phyloP scores from a whole-genome alignment of 2,888 invertebrate species.

The Pandemis heparana region DNA sequence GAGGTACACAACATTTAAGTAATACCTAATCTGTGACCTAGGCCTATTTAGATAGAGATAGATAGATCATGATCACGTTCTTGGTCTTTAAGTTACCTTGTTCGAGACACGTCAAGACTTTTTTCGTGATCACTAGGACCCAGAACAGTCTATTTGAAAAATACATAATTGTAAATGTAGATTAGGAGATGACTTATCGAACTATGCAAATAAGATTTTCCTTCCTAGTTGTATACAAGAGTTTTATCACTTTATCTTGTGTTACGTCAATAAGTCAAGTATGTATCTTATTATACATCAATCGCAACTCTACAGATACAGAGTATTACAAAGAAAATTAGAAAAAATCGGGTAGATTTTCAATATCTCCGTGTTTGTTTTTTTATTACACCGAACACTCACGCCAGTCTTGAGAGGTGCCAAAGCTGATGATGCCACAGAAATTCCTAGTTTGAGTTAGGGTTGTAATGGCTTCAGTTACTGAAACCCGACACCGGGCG shows the following conservation, averaged over 20 bases:
- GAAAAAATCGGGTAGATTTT: not conserved
- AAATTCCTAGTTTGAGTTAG: slow-evolving; percentile 43
- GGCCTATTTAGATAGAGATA: slow-evolving; percentile 16
- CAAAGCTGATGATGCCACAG: not conserved
- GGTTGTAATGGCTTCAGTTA: slow-evolving; percentile 61
- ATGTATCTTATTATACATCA: not conserved
- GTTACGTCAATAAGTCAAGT: slow-evolving; percentile 3
- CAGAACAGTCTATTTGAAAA: not conserved
- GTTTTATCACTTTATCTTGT: not conserved
- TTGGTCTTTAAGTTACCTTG: slow-evolving; percentile 6
- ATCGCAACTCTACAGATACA: not conserved
- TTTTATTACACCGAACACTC: not conserved
- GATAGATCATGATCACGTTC: slow-evolving; percentile 6
- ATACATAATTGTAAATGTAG: not conserved
- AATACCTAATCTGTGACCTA: slow-evolving; percentile 12
- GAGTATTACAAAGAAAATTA: not conserved
- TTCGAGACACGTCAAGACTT: not conserved
- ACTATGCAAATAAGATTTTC: slow-evolving; percentile 7
- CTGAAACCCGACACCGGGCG: slow-evolving; percentile 70
- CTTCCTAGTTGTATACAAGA: not conserved
- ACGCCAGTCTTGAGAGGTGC: not conserved
- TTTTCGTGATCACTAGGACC: not conserved
- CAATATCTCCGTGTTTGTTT: not conserved
- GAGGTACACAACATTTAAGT: slow-evolving; percentile 5
- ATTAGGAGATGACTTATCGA: not conserved